Base-by-base conservation (phyloP, 1,140 invertebrate genomes). In the Platyura marginata region DNA sequence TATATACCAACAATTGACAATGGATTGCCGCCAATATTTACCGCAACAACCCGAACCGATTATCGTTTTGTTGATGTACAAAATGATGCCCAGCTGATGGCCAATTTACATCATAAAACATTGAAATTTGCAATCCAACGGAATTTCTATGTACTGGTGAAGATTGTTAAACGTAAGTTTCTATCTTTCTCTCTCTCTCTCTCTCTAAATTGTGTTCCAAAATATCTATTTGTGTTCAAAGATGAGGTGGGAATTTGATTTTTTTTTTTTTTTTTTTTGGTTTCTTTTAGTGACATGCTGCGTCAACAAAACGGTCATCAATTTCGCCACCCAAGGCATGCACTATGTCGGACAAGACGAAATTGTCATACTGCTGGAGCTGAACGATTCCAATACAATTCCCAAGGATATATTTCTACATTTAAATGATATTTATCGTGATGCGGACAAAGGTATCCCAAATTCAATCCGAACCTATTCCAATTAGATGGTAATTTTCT, bases 341-440 rank as follows among this genome's bases (percentile, higher is more conserved):
- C 75, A 76, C 40, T 78, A 78, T 43, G 81, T 89, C 21, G 84
- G 83, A 13, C 86, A 89, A 55, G 85, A 90, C 59, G 88, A 92
- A 67, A 63, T 91, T 16, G 73, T 89, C 42, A 72, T 89, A 45
- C 52, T 90, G 22, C 60, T 92, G 9, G 84, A 90, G 61, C 70
- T 69, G n/a, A 56, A 77, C 9, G 71, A 76, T 0, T 71, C 76
- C 42, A 69, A 64, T 2, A 59, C 61, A 19, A 67, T 84, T 44
- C 85, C 86, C 1, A 72, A 72, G 48, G 85, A 91, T 58, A 66
- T 91, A 32, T 82, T 91, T 50, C 62, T 72, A 44, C 77, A 86
- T 52, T 71, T 88, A 41, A 75, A 78, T 50, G 71, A 71, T 48
- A 64, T 90, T 19, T 89, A 85, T 59, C 67, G 76, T 42, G 77